A percentile compares a stretch with the other conserved stretches of the same genome.
Evolutionary conservation across 2,888 invertebrate species (phyloP).

Genomic region (Drosophila algonquin): DNA sequence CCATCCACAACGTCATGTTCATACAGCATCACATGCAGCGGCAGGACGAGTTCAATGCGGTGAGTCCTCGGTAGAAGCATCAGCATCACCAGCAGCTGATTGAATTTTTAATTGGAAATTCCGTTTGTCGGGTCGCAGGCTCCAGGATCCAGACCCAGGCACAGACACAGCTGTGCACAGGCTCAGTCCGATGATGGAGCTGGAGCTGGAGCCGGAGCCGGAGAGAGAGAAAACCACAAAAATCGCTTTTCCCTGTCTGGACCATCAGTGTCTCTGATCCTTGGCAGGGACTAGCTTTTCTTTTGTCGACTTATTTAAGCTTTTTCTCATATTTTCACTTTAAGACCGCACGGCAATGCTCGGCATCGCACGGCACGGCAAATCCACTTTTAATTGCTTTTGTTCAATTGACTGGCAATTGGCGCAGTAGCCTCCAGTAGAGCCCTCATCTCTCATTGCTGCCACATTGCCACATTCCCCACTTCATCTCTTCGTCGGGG

Average conservation of each 20-base stretch:
- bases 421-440: conserved; percentile 25
- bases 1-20: conserved; percentile 97
- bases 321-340: conserved; percentile 66
- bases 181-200: neutral
- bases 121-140: conserved; percentile 44
- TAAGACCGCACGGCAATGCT: conserved; percentile 48
- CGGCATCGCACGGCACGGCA: conserved; percentile 38
- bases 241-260: conserved; percentile 48
- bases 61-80: conserved; percentile 84
- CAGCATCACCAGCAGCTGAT: conserved; percentile 57
- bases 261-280: conserved; percentile 7
- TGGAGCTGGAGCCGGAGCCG: neutral
- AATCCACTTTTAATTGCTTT: conserved; percentile 83
- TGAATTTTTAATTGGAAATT: conserved; percentile 80
- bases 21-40: conserved; percentile 97
- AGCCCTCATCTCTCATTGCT: conserved; percentile 10
- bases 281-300: conserved; percentile 14
- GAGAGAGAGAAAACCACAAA: conserved; percentile 60
- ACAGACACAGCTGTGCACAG: neutral
- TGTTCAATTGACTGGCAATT: conserved; percentile 80
- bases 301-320: conserved; percentile 66
- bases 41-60: conserved; percentile 97
- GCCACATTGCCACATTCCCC: conserved; percentile 1
- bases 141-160: neutral
- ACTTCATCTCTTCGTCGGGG: conserved; percentile 43